Evolutionary conservation across 23 tunicate species (phyloP), one percentile per base, ranked within the genome.

Genomic region (Corella eumyota): DNA sequence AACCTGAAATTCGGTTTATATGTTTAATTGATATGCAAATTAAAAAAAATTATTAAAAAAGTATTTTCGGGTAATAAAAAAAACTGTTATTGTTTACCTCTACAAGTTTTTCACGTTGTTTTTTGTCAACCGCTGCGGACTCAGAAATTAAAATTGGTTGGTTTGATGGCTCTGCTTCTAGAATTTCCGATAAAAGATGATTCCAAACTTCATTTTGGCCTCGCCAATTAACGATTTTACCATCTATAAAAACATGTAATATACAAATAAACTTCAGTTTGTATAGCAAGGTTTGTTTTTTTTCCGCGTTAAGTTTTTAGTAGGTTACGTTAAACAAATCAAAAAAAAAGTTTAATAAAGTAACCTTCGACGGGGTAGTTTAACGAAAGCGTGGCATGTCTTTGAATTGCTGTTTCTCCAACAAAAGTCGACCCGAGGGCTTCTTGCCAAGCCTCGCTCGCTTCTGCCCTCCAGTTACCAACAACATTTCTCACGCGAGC

Each of bases 401-500:
- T 52, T 13, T 56, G 24, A 13, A 84, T 56, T 17, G 93, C 93
- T 22, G 55, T 58, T 36, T 75, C 81, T 25, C 93, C 93, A 30
- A 74, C 45, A 66, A 84, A 84, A 66, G 58, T 75, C 46, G 79
- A 79, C 65, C 82, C 93, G 50, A 67, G 32, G 3, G 67, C 60
- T 28, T 69, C 71, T 17, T 64, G 71, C 71, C 75, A 83, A n/a
- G 77, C 93, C 40, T 83, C 83, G 51, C 83, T 76, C 50, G 74
- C 70, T 46, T 83, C 82, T 27, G 93, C 71, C 50, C 82, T 64
- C 93, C 83, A 75, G 62, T 60, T 54, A 29, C 93, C 93, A 19
- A 69, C 50, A 20, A 83, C 65, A 51, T 75, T 83, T 34, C 83
- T 38, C 32, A 22, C 30, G 49, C 24, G 17, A 25, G 69, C 50